Evolutionary conservation across 2,113 vertebrate genomes (phyloP), one percentile per base, ranked within the genome.

Genomic region (Anguilla rostrata): DNA sequence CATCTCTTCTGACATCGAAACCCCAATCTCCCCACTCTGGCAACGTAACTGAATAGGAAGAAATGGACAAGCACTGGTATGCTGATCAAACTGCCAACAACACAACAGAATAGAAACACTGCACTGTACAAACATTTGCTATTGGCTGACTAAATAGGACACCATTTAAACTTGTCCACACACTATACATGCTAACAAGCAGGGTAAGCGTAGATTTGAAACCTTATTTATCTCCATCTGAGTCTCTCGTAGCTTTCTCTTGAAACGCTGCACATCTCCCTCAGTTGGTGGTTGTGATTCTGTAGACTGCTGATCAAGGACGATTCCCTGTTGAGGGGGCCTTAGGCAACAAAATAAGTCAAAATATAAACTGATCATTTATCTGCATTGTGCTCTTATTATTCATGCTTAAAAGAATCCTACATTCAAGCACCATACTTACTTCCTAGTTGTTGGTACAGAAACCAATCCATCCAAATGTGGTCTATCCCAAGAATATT

Each of bases 281-380:
- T 98, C 60, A 98, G 88, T 90, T 98, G 98, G 87, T 98, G 94
- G 92, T 98, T 98, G 91, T 98, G 98, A 91, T 98, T 98, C 90
- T 98, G 98, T 26, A 98, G 96, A 87, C 98, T 98, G 92, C 97
- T 98, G 92, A 98, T 98, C 41, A 98, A 91, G 87, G 98, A 7
- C 98, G 94, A 98, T 98, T 98, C 98, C 12, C 98, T 94, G 92
- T 98, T 98, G 90, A 98, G 98, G 87, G 98, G 98, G 4, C 98
- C 98, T 98, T 84, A 18, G 75, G 60, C 39, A 3, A 41, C 3
- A 18, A 63, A 49, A 81, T 40, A 56, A 29, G n/a, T 5, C 34
- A 75, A 53, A 53, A 53, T 53, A 66, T 66, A 66, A 66, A 66
- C 26, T 4, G 60, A 8, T 5, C 22, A 66, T 66, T 75, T 75